Conservation (phyloP, 2,888 invertebrate genomes). For the Phytoseiulus persimilis region DNA sequence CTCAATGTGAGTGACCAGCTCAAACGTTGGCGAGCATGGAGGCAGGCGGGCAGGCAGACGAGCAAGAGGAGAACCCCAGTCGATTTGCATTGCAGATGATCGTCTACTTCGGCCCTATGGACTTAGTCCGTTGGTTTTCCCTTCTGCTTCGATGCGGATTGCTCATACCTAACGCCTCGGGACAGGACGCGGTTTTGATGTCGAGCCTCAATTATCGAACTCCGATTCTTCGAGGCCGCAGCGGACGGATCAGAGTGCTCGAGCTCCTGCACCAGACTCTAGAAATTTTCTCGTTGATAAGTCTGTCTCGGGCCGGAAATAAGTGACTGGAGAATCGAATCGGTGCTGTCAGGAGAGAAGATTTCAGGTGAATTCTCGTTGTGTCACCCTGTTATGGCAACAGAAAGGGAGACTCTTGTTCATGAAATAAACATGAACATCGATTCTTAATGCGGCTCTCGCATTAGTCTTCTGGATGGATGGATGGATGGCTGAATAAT, state of each 20-base stretch:
- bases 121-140: not conserved
- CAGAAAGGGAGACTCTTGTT: not conserved
- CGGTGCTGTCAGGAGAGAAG: too few species aligned
- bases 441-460: not conserved
- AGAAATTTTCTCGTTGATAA: too few species aligned
- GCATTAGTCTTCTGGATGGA: not conserved
- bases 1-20: not conserved
- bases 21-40: not conserved
- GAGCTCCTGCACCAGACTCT: too few species aligned
- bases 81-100: constrained; percentile 5
- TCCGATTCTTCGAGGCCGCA: too few species aligned
- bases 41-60: not conserved
- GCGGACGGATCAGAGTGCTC: too few species aligned
- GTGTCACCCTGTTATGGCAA: too few species aligned
- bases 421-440: not conserved
- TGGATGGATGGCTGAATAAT: not conserved
- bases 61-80: not conserved
- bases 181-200: not conserved
- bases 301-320: too few species aligned
- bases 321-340: too few species aligned
- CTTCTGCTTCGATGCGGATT: not conserved
- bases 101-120: not conserved
- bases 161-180: not conserved
- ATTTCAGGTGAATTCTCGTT: too few species aligned
- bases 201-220: not conserved